A percentile compares a stretch with the other conserved stretches of the same genome.
phyloP scores from a whole-genome alignment of 2,797 vertebrate genomes.

The Esox masquinongy region DNA sequence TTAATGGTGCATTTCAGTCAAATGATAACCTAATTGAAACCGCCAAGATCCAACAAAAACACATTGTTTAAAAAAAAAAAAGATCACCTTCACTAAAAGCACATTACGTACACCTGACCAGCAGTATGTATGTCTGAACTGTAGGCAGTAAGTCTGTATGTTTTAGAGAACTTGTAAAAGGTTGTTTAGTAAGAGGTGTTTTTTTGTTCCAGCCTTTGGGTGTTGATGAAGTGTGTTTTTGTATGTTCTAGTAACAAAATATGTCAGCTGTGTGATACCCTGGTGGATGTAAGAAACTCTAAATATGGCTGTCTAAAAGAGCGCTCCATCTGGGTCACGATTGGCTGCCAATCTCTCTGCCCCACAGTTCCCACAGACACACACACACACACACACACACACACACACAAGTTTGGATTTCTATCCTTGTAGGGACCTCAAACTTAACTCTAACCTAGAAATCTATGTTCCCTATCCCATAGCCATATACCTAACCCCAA shows the following conservation, averaged over 20 bases:
- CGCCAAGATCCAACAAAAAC: no score
- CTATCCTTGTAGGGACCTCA: no score
- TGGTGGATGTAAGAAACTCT: conserved; percentile 32
- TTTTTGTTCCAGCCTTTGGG: conserved; percentile 1
- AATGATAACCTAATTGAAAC: no score
- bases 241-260: conserved; percentile 33
- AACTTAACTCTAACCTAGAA: no score
- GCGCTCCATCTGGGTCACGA: conserved; percentile 49
- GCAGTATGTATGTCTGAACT: background rate
- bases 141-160: background rate
- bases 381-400: background rate
- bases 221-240: background rate
- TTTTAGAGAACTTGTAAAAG: background rate
- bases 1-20: no score
- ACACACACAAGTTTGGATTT: no score
- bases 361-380: conserved; percentile 8
- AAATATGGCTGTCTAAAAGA: conserved; percentile 41
- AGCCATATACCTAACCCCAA: no score
- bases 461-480: no score
- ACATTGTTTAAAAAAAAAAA: no score
- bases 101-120: background rate
- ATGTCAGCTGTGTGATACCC: conserved; percentile 30
- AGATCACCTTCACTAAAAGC: background rate
- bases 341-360: conserved; percentile 30
- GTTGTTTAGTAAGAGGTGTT: no score